These are phyloP conservation scores for Salarias fasciatus DNA, from an alignment of 2,797 vertebrate species.

Conservation along the genomic window DNA sequence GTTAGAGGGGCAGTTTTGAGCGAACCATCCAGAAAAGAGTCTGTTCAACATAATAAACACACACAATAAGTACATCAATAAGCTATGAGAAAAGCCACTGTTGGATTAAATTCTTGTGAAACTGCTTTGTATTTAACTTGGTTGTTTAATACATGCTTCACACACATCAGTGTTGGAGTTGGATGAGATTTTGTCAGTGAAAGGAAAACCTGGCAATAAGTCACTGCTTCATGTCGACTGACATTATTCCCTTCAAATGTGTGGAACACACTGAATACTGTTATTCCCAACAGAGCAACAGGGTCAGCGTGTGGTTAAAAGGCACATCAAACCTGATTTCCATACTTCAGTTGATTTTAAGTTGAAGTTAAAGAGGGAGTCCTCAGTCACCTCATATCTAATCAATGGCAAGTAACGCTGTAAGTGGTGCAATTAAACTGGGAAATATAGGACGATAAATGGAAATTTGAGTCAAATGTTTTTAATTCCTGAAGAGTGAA, in stretches of 20 bases:
- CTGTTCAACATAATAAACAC: background rate
- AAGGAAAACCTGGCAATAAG: background rate
- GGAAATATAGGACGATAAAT: slow-evolving; percentile 2
- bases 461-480: slow-evolving; percentile 23
- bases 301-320: background rate
- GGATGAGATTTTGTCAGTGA: no score
- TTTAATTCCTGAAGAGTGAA: slow-evolving; percentile 12
- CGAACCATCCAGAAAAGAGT: slow-evolving; percentile 4
- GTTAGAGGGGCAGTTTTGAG: slow-evolving; percentile 11
- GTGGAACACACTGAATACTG: background rate
- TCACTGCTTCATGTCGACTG: slow-evolving; percentile 2
- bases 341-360: background rate
- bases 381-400: background rate
- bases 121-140: slow-evolving; percentile 7
- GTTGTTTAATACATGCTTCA: slow-evolving; percentile 1
- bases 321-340: background rate
- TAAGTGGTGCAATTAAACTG: slow-evolving; percentile 2
- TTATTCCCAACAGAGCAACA: background rate
- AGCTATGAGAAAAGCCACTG: slow-evolving; percentile 5
- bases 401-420: slow-evolving; percentile 3
- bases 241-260: background rate
- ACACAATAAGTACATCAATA: background rate
- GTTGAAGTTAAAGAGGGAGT: background rate
- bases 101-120: slow-evolving; percentile 17
- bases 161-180: background rate